Conservation (phyloP, 2,113 vertebrate species). For the Psittacus erithacus region DNA sequence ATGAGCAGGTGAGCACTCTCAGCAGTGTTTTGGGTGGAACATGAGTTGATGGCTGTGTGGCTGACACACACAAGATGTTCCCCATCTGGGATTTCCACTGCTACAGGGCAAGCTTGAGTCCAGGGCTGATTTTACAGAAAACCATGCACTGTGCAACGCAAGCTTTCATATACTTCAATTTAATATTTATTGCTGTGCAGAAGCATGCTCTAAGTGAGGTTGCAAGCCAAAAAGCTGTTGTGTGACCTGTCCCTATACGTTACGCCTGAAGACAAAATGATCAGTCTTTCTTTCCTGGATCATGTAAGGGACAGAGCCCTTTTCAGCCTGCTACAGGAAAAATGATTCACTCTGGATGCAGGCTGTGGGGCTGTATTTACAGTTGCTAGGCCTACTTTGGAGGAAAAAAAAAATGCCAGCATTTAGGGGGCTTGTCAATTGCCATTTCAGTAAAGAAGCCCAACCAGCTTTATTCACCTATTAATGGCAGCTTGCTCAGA, state of each 20-base stretch:
- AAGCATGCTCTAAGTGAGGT: background rate
- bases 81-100: background rate
- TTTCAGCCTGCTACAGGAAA: background rate
- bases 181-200: background rate
- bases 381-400: background rate
- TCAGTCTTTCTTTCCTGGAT: background rate
- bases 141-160: background rate
- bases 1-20: background rate
- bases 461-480: background rate
- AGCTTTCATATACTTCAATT: background rate
- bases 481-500: background rate
- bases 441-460: background rate
- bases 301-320: background rate
- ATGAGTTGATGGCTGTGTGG: background rate
- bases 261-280: no score
- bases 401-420: background rate
- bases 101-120: background rate
- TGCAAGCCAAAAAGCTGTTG: background rate
- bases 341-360: fast-evolving
- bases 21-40: background rate
- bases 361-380: background rate
- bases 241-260: background rate
- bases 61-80: background rate
- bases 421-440: background rate
- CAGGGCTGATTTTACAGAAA: background rate